These are phyloP conservation scores for Drosophila greeni DNA, from an alignment of 2,888 invertebrate species.

Conservation along the genomic window DNA sequence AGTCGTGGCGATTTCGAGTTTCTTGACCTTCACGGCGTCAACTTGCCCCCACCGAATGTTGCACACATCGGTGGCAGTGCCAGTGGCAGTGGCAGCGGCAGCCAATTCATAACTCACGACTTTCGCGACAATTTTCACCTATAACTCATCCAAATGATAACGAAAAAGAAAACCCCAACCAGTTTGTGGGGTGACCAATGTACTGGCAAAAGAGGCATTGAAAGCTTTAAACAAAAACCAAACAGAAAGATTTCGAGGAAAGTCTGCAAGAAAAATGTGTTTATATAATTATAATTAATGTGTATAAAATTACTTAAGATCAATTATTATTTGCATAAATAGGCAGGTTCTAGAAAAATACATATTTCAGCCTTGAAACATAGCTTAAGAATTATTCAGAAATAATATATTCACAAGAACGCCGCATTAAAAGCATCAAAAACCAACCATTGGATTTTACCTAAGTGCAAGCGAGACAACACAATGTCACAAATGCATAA, in stretches of 20 bases:
- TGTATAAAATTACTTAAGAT: no score
- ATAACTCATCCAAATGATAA: conserved; percentile 69
- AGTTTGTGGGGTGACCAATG: conserved; percentile 39
- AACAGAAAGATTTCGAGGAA: conserved; percentile 9
- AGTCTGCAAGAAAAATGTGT: neutral
- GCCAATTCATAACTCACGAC: conserved; percentile 68
- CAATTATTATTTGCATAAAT: neutral
- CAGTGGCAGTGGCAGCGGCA: conserved; percentile 14
- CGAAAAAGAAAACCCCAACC: conserved; percentile 56
- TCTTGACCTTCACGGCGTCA: conserved; percentile 58
- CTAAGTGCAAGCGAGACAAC: neutral
- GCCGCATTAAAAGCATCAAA: neutral
- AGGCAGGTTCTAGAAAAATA: neutral
- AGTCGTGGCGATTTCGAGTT: conserved; percentile 52
- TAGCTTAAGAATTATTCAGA: neutral
- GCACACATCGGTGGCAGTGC: conserved; percentile 4
- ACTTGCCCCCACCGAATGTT: conserved; percentile 27
- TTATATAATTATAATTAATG: neutral
- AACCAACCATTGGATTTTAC: neutral
- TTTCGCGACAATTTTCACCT: conserved; percentile 73
- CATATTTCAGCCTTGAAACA: no score
- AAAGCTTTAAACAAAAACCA: conserved; percentile 12
- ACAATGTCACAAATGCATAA: neutral
- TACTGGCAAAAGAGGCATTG: conserved; percentile 18
- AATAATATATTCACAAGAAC: neutral